Evolutionary conservation across 2,113 vertebrate genomes (phyloP).

Genomic region (Macquaria australasica): DNA sequence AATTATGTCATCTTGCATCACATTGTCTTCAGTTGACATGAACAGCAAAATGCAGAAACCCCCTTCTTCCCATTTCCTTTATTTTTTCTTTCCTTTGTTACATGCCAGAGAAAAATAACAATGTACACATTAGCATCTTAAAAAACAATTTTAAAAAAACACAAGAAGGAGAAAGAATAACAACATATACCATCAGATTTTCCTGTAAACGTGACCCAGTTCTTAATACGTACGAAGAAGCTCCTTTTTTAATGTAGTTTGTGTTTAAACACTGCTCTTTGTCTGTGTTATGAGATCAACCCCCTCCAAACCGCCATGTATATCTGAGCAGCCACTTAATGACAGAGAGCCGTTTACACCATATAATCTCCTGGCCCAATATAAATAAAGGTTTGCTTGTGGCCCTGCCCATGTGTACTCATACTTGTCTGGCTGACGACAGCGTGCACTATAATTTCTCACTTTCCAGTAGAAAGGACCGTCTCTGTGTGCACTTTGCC

Average conservation of each 20-base stretch:
- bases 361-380: conserved; percentile 36
- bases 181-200: background rate
- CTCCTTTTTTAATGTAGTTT: background rate
- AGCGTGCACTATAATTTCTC: conserved; percentile 23
- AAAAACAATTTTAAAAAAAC: background rate
- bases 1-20: background rate
- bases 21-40: background rate
- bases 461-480: conserved; percentile 6
- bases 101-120: background rate
- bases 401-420: conserved; percentile 61
- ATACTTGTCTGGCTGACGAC: conserved; percentile 3
- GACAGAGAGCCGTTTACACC: conserved; percentile 27
- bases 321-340: conserved; percentile 39
- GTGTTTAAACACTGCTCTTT: background rate
- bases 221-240: background rate
- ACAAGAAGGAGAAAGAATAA: background rate
- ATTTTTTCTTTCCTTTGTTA: background rate
- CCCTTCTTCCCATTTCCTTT: background rate
- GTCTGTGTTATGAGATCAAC: background rate
- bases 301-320: background rate
- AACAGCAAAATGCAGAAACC: background rate
- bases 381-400: conserved; percentile 60
- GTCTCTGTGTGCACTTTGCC: conserved; percentile 53
- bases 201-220: background rate
- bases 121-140: background rate